A percentile compares a stretch with the other conserved stretches of the same genome.
phyloP scores from a whole-genome alignment of 2,888 invertebrate genomes.

The Ellobium chinense region DNA sequence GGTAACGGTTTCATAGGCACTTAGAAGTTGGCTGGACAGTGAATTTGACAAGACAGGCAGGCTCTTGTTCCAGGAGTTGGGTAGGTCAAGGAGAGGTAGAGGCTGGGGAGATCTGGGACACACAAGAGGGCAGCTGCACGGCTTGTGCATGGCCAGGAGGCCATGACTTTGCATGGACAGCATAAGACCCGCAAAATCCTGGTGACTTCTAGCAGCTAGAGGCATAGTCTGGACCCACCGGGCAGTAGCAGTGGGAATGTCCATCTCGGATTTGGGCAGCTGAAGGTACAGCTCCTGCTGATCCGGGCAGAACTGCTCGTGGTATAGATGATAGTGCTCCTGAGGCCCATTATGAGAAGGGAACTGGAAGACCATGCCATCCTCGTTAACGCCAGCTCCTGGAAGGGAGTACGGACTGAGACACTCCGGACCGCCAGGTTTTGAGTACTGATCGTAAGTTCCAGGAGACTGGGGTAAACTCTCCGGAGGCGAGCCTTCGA shows the following conservation, averaged over 20 bases:
- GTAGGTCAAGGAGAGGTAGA: conserved; percentile 45
- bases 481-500: conserved; percentile 31
- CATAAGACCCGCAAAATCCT: conserved; percentile 50
- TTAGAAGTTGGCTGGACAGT: conserved; percentile 36
- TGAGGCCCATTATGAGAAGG: not conserved
- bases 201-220: conserved; percentile 47
- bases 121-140: conserved; percentile 49
- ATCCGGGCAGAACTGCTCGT: not conserved
- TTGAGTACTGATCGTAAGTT: conserved; percentile 25
- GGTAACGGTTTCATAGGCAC: conserved; percentile 33
- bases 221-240: conserved; percentile 63
- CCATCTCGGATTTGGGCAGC: conserved; percentile 36
- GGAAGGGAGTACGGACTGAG: conserved; percentile 23
- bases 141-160: conserved; percentile 41
- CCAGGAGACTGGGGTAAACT: conserved; percentile 22
- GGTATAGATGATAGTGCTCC: conserved; percentile 4
- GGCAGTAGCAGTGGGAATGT: conserved; percentile 42
- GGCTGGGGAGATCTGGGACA: conserved; percentile 37
- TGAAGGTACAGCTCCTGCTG: conserved; percentile 1
- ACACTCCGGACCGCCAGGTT: conserved; percentile 4
- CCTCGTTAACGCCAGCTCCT: not conserved
- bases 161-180: conserved; percentile 40
- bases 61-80: conserved; percentile 52
- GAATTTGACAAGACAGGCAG: conserved; percentile 48
- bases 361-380: conserved; percentile 27